Evolutionary conservation across 2,888 invertebrate species (phyloP), one percentile per base, ranked within the genome.

Genomic region (Cetonia aurata): DNA sequence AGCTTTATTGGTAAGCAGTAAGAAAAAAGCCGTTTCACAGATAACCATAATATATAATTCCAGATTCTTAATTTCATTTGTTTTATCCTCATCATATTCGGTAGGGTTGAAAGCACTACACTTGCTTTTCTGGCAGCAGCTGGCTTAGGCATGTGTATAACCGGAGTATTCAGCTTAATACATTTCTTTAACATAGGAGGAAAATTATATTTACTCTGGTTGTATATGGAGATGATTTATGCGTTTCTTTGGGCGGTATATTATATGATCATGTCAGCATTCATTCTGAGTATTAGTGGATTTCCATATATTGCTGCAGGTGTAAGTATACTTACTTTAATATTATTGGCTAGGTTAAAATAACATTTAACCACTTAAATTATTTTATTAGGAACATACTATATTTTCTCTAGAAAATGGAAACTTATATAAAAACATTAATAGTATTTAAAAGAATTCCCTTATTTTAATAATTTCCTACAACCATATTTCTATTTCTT

Each of bases 51-150:
- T 44, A 1, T 19, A n/a, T 25, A 6, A 33, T 62, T 62, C 25
- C 15, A 67, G 67, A 15, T 53, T n/a, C 31, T 67, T 4, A 55
- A 55, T 12, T 13, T 56, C 10, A 17, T 56, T 13, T 25, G 31
- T 44, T 55, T 67, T 13, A 42, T 56, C 31, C 41, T 15, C 31
- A 67, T 67, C 10, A 15, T 67, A 10, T 13, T 46, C 2, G 55
- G 33, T 44, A 56, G 37, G n/a, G 10, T 19, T 42, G 15, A 15
- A 44, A 44, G 44, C 8, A 44, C 53, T 12, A 42, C 42, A 6
- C 17, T 55, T 44, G 53, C 44, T 15, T 67, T 56, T 31, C 19
- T 67, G 44, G 42, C 31, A 12, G 67, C 67, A 46, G 25, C 67
- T 17, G 55, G 55, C n/a, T 9, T 44, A 25, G 67, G 67, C 25